Base-by-base conservation (phyloP, 2,113 vertebrate species). In the Myiozetetes cayanensis region DNA sequence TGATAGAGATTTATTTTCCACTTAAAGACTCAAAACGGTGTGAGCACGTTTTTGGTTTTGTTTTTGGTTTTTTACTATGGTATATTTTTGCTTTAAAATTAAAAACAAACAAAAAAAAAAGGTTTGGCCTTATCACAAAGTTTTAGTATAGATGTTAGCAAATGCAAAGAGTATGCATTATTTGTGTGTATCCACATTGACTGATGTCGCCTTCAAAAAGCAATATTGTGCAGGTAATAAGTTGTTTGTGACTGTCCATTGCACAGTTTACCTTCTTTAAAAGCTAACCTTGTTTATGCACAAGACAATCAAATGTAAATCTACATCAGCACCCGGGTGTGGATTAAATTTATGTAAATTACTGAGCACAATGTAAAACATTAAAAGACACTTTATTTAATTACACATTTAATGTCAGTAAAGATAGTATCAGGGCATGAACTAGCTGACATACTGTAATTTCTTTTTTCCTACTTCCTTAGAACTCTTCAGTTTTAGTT, bases 1-100 rank as follows among this genome's bases (percentile, higher is more conserved):
- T 95, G 97, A 98, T 97, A 98, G 97, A 98, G 97, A 97, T 98
- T 98, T 98, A 98, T 98, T 98, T 98, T 97, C 97, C 97, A 98
- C 96, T 89, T 97, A 94, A 96, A 97, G 94, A 97, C 94, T 97
- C 95, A 92, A 87, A 97, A 89, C 23, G 21, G 93, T 94, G 95
- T 94, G 95, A 96, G 89, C 90, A 97, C 96, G 82, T 80, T 74
- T 33, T 90, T 55, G 24, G 6, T 28, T 50, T n/a, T 17, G 5
- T 76, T n/a, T 18, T 47, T 47, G 24, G 97, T 97, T 97, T 98
- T 98, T 98, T 98, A 97, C 96, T 97, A 96, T 50, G 94, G 91
- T 98, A 94, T 96, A 97, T 95, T 97, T 96, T 97, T 98, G 97
- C 96, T 97, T 96, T 97, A 96, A 97, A 97, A 98, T 94, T 95